Percentiles rank a stretch among this genome's conserved stretches.
phyloP scores from a whole-genome alignment of 2,113 vertebrate species.

The Caretta caretta region DNA sequence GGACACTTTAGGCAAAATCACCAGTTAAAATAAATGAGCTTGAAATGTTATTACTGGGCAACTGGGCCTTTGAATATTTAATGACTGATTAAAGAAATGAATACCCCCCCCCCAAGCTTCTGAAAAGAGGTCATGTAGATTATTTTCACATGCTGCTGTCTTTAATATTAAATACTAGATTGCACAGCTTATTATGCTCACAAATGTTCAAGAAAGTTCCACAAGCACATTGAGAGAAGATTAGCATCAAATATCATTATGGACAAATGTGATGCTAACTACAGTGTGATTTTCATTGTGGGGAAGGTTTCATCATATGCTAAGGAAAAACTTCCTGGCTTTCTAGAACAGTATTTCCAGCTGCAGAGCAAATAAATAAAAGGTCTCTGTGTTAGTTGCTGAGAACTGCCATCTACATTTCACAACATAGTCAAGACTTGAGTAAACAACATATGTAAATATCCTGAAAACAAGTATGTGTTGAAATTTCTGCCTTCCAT shows the following conservation, averaged over 20 bases:
- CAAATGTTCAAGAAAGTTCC: not conserved
- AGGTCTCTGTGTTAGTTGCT: slow-evolving; percentile 44
- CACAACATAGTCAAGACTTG: slow-evolving; percentile 28
- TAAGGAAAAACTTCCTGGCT: slow-evolving; percentile 37
- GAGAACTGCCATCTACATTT: slow-evolving; percentile 49
- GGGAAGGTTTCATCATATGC: slow-evolving; percentile 20
- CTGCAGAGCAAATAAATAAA: slow-evolving; percentile 54
- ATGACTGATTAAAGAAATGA: not conserved
- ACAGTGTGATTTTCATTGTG: not conserved
- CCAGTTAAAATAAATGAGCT: not conserved
- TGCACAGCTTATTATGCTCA: not conserved
- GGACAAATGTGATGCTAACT: not conserved
- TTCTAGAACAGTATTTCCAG: slow-evolving; percentile 63
- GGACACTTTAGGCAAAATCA: not conserved
- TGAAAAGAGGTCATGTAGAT: not conserved
- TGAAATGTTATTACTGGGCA: not conserved
- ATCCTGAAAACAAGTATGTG: not conserved
- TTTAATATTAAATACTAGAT: not conserved
- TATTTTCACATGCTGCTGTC: not conserved
- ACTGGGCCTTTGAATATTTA: not conserved
- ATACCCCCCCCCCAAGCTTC: not conserved
- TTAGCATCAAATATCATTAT: not conserved
- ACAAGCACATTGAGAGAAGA: not conserved
- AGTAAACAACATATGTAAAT: slow-evolving; percentile 49
- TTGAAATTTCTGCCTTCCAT: slow-evolving; percentile 39